These are phyloP conservation scores for Drosophila micromelanica DNA, from an alignment of 1,140 invertebrate genomes.

Conservation along the genomic window DNA sequence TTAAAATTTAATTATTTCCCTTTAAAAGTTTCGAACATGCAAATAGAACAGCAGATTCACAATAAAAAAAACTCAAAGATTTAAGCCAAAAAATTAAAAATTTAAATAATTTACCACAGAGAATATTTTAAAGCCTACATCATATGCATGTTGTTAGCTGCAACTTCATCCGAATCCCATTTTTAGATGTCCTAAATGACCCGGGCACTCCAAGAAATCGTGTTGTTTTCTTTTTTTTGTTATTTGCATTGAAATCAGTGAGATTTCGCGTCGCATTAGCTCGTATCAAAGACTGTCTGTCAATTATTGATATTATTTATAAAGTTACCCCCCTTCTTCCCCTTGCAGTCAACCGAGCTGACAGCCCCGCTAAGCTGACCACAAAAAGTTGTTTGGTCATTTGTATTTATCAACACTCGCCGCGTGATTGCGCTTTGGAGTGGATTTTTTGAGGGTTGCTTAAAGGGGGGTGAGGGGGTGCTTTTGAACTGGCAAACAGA, in stretches of 20 bases:
- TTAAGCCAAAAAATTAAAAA: no score
- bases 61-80: no score
- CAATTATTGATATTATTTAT: conserved; percentile 13
- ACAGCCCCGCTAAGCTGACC: conserved; percentile 13
- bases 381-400: conserved; percentile 29
- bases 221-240: background rate
- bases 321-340: background rate
- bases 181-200: no score
- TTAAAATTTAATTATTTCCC: no score
- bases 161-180: no score
- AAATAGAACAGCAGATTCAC: no score
- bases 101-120: no score
- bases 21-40: no score
- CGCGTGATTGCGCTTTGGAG: conserved; percentile 29
- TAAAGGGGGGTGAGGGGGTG: background rate
- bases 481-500: conserved; percentile 7
- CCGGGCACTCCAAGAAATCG: no score
- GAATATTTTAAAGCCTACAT: no score
- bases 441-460: conserved; percentile 33
- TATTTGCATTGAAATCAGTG: background rate
- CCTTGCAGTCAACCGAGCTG: no score
- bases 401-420: conserved; percentile 24
- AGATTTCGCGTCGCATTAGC: conserved; percentile 7
- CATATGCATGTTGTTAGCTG: no score
- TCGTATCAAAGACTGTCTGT: background rate